Conservation (phyloP, 1,140 invertebrate species). For the Neuroterus valhalla region DNA sequence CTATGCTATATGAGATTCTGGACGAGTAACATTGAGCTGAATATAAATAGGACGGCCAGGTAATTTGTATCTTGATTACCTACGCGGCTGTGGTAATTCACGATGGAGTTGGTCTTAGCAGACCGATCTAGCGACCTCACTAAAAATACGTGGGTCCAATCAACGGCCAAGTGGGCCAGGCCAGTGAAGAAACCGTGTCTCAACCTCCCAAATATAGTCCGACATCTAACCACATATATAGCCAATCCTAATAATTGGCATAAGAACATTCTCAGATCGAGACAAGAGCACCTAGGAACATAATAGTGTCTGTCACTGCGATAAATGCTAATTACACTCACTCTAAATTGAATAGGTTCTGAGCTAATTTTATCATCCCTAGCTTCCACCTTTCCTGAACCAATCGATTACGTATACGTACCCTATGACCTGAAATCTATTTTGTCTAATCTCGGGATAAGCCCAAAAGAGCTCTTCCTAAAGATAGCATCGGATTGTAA, state of each 20-base stretch:
- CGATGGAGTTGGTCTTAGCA: slow-evolving; percentile 7
- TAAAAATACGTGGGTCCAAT: slow-evolving; percentile 61
- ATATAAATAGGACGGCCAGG: slow-evolving; percentile 47
- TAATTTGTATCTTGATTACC: slow-evolving; percentile 27
- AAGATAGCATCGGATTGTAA: no score
- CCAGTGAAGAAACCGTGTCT: slow-evolving; percentile 61
- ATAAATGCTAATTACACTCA: slow-evolving; percentile 7
- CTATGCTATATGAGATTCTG: slow-evolving; percentile 47
- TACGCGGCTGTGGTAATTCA: slow-evolving; percentile 12
- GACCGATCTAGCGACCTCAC: slow-evolving; percentile 43
- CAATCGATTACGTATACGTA: no score
- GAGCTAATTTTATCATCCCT: not conserved
- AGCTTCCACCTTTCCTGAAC: no score
- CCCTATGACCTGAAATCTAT: no score
- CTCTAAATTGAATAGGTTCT: not conserved
- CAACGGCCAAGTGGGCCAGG: slow-evolving; percentile 63
- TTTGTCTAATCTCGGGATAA: no score
- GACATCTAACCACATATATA: slow-evolving; percentile 45
- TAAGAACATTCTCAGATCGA: not conserved
- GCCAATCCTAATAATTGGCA: slow-evolving; percentile 14
- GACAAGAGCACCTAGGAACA: slow-evolving; percentile 2
- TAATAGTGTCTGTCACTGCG: slow-evolving; percentile 10
- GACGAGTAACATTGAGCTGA: slow-evolving; percentile 56
- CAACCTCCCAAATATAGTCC: slow-evolving; percentile 65
- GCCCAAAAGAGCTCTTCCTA: no score